Percentiles rank a stretch among this genome's conserved stretches.
Conservation (phyloP, 1,140 invertebrate genomes). For the Mactra quadrangularis region DNA sequence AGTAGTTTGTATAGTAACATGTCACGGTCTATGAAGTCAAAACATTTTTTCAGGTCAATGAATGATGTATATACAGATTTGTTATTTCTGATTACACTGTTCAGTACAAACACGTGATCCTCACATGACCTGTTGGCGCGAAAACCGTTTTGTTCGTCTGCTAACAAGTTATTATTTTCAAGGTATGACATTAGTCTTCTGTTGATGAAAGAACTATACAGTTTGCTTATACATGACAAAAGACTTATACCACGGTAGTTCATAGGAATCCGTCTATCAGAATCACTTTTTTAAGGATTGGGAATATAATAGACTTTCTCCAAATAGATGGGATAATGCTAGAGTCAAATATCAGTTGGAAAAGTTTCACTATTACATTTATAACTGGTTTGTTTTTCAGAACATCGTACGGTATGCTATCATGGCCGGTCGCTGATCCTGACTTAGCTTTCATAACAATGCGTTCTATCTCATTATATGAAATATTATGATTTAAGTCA, state of each 20-base stretch:
- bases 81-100: constrained; percentile 30
- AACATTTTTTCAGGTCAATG: constrained; percentile 17
- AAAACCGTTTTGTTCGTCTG: constrained; percentile 53
- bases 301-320: constrained; percentile 28
- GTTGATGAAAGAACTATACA: constrained; percentile 35
- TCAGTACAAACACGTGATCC: constrained; percentile 38
- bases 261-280: constrained; percentile 10
- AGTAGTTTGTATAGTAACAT: constrained; percentile 32
- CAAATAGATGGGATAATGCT: constrained; percentile 24
- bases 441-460: background rate
- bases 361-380: constrained; percentile 4
- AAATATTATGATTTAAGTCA: constrained; percentile 13
- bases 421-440: constrained; percentile 16
- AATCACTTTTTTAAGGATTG: constrained; percentile 23
- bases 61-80: constrained; percentile 24
- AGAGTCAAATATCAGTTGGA: constrained; percentile 10
- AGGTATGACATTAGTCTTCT: constrained; percentile 9
- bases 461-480: background rate
- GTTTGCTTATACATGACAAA: constrained; percentile 41
- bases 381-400: constrained; percentile 12
- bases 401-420: constrained; percentile 17
- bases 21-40: constrained; percentile 5
- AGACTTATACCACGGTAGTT: constrained; percentile 45
- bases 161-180: constrained; percentile 33
- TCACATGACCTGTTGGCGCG: constrained; percentile 33